Evolutionary conservation across 2,888 invertebrate species (phyloP), one percentile per base, ranked within the genome.

Genomic region (Serrognathus titanus): DNA sequence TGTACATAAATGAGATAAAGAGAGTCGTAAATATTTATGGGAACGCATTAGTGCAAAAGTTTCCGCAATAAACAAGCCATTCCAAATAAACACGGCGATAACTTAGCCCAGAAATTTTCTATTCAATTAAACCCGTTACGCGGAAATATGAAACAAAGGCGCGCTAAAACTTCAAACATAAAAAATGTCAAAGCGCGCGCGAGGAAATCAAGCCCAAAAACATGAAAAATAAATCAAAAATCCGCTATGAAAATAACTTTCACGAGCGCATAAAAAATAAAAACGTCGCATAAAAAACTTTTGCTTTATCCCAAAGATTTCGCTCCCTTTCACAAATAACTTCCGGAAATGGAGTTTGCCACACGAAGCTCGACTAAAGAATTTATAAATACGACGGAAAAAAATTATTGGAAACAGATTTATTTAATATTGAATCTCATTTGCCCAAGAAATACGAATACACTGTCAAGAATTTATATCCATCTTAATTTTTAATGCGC

Each of bases 261-360:
- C 54, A 36, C 11, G 43, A 20, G 16, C 43, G 12, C 43, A 43
- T 43, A 43, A 43, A 43, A 48, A 53, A 43, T 51, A 31, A 12
- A 54, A 54, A 54, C 40, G 40, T 50, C 38, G 36, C 37, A 38
- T 46, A 53, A 53, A 53, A 40, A 39, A 37, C 50, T 43, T 43
- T 43, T 9, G 43, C 43, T 9, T 13, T 43, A 31, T 31, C 24
- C 24, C 40, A 56, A 56, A 51, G 56, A 55, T 55, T 55, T 51
- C 38, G 45, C 43, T 50, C 51, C 38, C 51, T 59, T 53, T 51
- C 53, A 43, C 52, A 55, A 55, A 55, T 57, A 53, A 56, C 53
- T 54, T 62, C 58, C 60, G 62, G 62, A 62, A 62, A 60, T 60
- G 60, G 57, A 58, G 55, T 53, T 31, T 50, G 53, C 55, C 52